Evolutionary conservation across 2,113 vertebrate species (phyloP).

Genomic region (Vulpes lagopus): DNA sequence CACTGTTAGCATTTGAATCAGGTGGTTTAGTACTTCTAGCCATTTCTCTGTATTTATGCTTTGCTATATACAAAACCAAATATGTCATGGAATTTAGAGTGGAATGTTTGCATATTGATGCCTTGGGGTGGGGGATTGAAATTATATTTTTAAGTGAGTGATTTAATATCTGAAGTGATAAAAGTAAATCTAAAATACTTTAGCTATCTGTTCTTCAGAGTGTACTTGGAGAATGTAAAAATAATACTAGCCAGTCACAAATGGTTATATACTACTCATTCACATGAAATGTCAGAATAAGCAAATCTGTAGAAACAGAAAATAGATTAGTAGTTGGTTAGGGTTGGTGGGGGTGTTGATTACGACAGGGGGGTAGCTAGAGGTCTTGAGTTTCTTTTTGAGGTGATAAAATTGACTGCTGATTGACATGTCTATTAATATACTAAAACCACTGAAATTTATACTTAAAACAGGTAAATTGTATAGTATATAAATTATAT

Average conservation of each 20-base stretch:
- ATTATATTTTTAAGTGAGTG: slow-evolving; percentile 6
- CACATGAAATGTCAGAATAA: background rate
- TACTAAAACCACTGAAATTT: background rate
- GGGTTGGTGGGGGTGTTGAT: background rate
- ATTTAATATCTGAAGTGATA: background rate
- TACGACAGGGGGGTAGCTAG: background rate
- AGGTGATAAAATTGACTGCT: background rate
- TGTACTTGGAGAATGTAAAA: background rate
- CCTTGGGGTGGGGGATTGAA: background rate
- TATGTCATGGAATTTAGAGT: background rate
- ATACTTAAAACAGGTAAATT: background rate
- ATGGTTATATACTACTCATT: background rate
- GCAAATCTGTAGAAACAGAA: background rate
- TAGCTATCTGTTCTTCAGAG: background rate
- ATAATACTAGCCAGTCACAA: background rate
- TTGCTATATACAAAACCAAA: background rate
- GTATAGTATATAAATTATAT: background rate
- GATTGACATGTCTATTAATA: background rate
- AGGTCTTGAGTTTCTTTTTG: background rate
- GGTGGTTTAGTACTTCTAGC: background rate
- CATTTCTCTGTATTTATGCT: background rate
- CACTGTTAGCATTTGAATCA: background rate
- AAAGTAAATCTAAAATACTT: background rate
- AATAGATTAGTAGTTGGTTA: background rate
- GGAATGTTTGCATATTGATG: background rate